Evolutionary conservation across 1,140 invertebrate species (phyloP).

Genomic region (Augochlora pura): DNA sequence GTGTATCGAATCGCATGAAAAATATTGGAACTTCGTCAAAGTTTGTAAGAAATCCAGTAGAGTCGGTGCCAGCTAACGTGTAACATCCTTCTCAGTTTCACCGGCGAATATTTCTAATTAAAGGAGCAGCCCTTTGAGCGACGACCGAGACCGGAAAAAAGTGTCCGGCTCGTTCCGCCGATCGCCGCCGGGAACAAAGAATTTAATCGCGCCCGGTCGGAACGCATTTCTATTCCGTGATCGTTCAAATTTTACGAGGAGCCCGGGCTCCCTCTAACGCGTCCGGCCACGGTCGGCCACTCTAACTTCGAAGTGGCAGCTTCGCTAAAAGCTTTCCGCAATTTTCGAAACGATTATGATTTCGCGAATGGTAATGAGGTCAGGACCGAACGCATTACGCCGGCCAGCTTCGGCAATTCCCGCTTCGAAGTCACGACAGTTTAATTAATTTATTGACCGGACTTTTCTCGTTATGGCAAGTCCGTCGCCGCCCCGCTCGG

Average conservation of each 20-base stretch:
- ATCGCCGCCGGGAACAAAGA: not conserved
- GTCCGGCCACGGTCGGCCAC: constrained; percentile 5
- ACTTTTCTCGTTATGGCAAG: constrained; percentile 48
- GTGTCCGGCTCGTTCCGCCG: not conserved
- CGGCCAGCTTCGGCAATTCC: constrained; percentile 6
- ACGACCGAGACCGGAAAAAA: not conserved
- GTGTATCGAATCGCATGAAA: no score
- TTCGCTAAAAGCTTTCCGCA: constrained; percentile 56
- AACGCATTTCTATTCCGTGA: constrained; percentile 18
- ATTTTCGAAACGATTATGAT: constrained; percentile 54
- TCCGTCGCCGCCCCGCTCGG: constrained; percentile 4
- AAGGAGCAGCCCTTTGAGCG: no score
- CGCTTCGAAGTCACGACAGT: constrained; percentile 31
- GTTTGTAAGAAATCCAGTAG: no score
- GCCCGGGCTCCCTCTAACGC: not conserved
- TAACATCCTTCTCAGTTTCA: no score
- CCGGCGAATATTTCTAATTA: no score
- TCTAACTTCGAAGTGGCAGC: constrained; percentile 29
- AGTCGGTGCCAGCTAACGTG: no score
- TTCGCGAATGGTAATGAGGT: constrained; percentile 41
- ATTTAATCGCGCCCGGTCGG: not conserved
- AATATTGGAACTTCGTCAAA: no score
- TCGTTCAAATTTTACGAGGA: constrained; percentile 41
- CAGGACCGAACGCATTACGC: constrained; percentile 28
- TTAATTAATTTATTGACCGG: constrained; percentile 55